Evolutionary conservation across 2,113 vertebrate genomes (phyloP).

Genomic region (Psammodynastes pulverulentus): DNA sequence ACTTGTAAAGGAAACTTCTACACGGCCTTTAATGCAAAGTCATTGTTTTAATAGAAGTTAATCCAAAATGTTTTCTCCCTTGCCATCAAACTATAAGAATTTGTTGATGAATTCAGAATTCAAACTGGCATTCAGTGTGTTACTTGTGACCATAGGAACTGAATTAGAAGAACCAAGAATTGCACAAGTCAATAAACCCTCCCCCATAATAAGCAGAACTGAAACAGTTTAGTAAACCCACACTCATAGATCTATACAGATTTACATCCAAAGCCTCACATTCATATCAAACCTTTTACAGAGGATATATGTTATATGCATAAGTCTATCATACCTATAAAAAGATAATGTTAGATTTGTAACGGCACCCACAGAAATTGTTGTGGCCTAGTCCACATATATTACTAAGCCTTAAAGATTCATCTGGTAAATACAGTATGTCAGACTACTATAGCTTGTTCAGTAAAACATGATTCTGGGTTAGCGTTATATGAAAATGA

Average conservation of each 20-base stretch:
- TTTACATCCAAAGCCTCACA: not conserved
- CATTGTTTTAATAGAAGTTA: not conserved
- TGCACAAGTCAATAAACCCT: not conserved
- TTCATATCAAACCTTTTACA: not conserved
- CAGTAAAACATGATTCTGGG: not conserved
- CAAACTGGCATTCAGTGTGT: not conserved
- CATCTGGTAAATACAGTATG: not conserved
- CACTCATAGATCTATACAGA: not conserved
- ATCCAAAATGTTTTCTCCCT: not conserved
- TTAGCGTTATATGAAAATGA: not conserved
- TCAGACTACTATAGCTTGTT: not conserved
- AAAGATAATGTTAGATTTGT: not conserved
- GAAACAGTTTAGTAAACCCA: not conserved
- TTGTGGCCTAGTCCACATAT: not conserved
- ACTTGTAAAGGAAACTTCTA: not conserved
- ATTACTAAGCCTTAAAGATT: not conserved
- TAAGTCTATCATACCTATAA: not conserved
- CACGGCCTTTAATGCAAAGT: conserved; percentile 3
- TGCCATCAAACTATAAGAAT: not conserved
- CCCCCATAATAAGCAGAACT: not conserved
- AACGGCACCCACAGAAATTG: not conserved
- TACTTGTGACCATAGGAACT: not conserved
- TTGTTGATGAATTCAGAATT: not conserved
- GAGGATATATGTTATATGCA: not conserved
- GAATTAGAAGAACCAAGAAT: not conserved